Conservation (phyloP, 2,888 invertebrate species). For the Zygothrica quintamaculata region DNA sequence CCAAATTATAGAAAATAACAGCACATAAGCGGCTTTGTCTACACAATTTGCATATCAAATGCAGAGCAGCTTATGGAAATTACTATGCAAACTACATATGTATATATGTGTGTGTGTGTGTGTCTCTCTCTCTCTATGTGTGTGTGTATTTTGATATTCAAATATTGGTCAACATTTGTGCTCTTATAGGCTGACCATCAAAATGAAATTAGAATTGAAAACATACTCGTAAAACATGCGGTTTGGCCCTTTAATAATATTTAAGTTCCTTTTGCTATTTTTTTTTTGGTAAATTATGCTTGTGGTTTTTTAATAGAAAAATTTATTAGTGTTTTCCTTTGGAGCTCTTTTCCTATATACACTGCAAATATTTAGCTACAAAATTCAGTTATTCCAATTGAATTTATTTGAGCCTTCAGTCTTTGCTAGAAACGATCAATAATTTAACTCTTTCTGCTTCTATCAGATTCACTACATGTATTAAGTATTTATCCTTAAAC, state of each 20-base stretch:
- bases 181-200: constrained; percentile 27
- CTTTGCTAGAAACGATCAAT: too few relatives aligned
- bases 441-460: too few relatives aligned
- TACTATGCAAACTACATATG: constrained; percentile 38
- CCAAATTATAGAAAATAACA: constrained; percentile 23
- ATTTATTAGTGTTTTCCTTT: constrained; percentile 58
- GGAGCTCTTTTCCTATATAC: neutral
- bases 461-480: too few relatives aligned
- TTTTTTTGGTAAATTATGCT: constrained; percentile 54
- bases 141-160: neutral
- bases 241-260: constrained; percentile 42
- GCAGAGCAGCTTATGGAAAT: constrained; percentile 38
- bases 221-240: constrained; percentile 26
- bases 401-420: too few relatives aligned
- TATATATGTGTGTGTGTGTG: constrained; percentile 4
- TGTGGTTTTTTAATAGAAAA: constrained; percentile 63
- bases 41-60: constrained; percentile 49
- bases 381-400: too few relatives aligned
- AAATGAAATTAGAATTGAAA: constrained; percentile 54
- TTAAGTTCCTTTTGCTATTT: too few relatives aligned
- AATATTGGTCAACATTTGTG: constrained; percentile 13
- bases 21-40: constrained; percentile 62
- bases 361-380: neutral
- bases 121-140: too few relatives aligned
- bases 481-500: too few relatives aligned